Percentiles rank a stretch among this genome's conserved stretches.
These are phyloP conservation scores for Petrocephalus schoutedeni DNA, from an alignment of 2,797 vertebrate species.

Conservation along the genomic window DNA sequence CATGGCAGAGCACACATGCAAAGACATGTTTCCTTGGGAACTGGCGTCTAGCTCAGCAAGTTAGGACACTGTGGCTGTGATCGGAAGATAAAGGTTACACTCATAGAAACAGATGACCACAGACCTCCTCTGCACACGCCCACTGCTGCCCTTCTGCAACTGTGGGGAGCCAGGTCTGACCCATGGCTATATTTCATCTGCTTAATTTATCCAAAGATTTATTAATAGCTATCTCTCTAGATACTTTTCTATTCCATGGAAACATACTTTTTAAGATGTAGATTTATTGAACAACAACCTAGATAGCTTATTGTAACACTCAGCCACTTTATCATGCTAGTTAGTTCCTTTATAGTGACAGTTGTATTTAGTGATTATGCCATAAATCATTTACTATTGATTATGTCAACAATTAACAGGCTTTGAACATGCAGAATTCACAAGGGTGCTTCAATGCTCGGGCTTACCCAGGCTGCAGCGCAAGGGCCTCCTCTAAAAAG, in stretches of 20 bases:
- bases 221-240: background rate
- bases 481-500: background rate
- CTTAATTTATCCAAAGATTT: background rate
- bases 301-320: background rate
- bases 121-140: background rate
- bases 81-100: background rate
- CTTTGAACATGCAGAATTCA: background rate
- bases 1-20: background rate
- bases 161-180: background rate
- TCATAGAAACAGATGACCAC: background rate
- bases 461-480: background rate
- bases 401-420: background rate
- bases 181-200: background rate
- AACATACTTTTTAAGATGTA: background rate
- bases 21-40: background rate
- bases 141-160: background rate
- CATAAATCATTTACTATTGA: background rate
- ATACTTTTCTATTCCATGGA: background rate
- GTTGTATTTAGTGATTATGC: background rate
- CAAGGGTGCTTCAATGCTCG: background rate
- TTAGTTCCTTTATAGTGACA: background rate
- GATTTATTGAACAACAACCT: background rate
- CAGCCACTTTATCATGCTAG: no score
- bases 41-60: background rate
- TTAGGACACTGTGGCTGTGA: background rate